These are phyloP conservation scores for Xestia rhomboidea DNA, from an alignment of 2,888 invertebrate species.

Conservation along the genomic window DNA sequence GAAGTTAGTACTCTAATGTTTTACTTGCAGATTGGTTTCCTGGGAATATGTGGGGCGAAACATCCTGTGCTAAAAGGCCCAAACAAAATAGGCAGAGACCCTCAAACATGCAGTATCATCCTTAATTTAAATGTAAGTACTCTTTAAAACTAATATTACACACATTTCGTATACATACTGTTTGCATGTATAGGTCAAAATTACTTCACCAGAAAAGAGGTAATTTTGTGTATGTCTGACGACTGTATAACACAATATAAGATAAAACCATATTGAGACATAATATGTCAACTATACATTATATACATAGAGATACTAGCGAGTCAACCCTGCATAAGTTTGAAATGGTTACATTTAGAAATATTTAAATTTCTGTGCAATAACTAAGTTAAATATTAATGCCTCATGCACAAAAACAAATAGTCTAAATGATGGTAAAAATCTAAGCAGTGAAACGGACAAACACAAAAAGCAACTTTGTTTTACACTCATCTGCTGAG, in stretches of 20 bases:
- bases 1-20: not conserved
- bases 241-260: not conserved
- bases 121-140: slow-evolving; percentile 83
- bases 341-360: not conserved
- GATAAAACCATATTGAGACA: not conserved
- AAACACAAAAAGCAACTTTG: not conserved
- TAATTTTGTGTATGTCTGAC: not conserved
- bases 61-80: slow-evolving; percentile 84
- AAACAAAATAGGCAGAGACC: slow-evolving; percentile 87
- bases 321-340: not conserved
- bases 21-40: slow-evolving; percentile 82
- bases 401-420: not conserved
- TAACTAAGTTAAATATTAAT: not conserved
- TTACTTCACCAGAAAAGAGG: not conserved
- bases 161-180: too few relatives aligned
- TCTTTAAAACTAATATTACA: not conserved
- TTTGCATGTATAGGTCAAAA: not conserved
- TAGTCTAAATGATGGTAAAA: not conserved
- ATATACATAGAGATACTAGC: not conserved
- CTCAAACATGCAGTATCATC: slow-evolving; percentile 82
- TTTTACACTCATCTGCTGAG: not conserved
- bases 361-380: not conserved
- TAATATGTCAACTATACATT: not conserved
- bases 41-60: slow-evolving; percentile 84
- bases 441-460: not conserved